Evolutionary conservation across 1,140 invertebrate genomes (phyloP).

Genomic region (Pogonus chalceus): DNA sequence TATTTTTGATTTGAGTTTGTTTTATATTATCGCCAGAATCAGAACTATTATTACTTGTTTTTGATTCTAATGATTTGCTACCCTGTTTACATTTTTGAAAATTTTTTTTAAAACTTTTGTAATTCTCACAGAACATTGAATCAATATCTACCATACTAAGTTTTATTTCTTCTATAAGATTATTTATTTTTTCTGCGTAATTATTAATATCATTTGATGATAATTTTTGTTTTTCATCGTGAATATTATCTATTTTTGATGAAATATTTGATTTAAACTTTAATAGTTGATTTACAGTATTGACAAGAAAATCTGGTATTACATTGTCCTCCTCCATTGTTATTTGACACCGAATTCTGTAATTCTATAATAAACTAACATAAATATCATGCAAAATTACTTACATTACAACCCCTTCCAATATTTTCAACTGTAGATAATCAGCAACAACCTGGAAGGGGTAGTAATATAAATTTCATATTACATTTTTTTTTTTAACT

Average conservation of each 20-base stretch:
- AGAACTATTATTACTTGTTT: background rate
- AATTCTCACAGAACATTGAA: background rate
- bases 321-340: background rate
- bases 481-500: background rate
- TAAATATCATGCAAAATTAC: background rate
- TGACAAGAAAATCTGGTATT: background rate
- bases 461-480: background rate
- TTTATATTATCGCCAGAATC: background rate
- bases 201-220: background rate
- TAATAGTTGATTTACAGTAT: background rate
- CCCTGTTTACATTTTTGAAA: background rate
- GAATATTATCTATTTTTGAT: background rate
- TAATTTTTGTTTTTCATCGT: background rate
- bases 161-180: background rate
- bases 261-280: background rate
- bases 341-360: background rate
- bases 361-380: background rate
- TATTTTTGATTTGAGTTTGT: background rate
- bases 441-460: conserved; percentile 1
- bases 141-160: background rate
- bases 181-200: background rate
- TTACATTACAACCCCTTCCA: background rate
- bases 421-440: background rate
- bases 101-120: background rate
- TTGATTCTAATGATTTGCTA: background rate